Evolutionary conservation across 2,113 vertebrate genomes (phyloP), one percentile per base, ranked within the genome.

Genomic region (Syngnathus scovelli): DNA sequence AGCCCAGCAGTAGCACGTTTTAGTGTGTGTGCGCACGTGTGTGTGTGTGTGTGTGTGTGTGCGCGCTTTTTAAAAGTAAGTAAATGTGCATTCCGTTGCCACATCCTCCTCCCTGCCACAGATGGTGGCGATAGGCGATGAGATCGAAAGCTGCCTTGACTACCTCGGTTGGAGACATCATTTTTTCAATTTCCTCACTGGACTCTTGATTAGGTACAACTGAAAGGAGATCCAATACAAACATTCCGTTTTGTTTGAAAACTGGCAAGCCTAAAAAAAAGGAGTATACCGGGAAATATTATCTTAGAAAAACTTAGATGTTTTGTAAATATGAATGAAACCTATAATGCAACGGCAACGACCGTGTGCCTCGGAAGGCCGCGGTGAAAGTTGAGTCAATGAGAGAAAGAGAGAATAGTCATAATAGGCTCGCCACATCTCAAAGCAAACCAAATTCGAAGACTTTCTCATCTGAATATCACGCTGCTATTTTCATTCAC

Each of bases 51-150:
- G 46, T 48, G 46, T 46, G 44, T 46, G 44, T 19, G 16, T 49
- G 46, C 6, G 18, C 56, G 46, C 15, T 18, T 65, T 73, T 70
- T 59, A 67, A 55, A 33, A 27, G 52, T 36, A 36, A 33, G 48
- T 69, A 71, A 69, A 61, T 64, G 64, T 62, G 55, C 55, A 55
- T 55, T 55, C n/a, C 27, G 59, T 76, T 60, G 77, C 80, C 84
- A 86, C 87, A 83, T 88, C 86, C 85, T 83, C 77, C 48, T 41
- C 66, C 64, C 86, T 79, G 71, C 83, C 80, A 76, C 82, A 84
- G 77, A 86, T 85, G 69, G 33, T 74, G 75, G 66, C 71, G 79
- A 83, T 82, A 70, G 59, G 73, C 61, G 71, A 89, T 86, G 72
- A 65, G 66, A 27, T 74, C 54, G 10, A 55, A 55, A n/a, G 19